Base-by-base conservation (phyloP, 2,888 invertebrate genomes). In the Hoplodrina blanda region DNA sequence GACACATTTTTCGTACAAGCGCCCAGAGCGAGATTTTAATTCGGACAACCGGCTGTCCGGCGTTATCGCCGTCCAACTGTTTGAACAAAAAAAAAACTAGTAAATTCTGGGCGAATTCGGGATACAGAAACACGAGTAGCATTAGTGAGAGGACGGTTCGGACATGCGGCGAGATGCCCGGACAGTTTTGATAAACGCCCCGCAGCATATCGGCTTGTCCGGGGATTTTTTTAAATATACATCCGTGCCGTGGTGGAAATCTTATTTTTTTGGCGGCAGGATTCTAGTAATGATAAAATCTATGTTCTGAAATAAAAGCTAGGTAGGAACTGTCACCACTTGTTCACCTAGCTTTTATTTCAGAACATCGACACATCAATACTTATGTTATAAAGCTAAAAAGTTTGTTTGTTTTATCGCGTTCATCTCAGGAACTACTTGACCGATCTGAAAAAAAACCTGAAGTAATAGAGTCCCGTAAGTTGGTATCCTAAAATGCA, bases 101-200 rank as follows among this genome's bases (percentile, higher is more conserved):
- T 73, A 88, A 87, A 87, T 87, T 87, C 88, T 68, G 71, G 71
- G 69, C 65, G 80, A 81, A 82, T 83, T 85, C 83, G 68, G 81
- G 65, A 78, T 83, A 85, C 78, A 76, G 78, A 76, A 84, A 83
- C 80, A 79, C 76, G 81, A 78, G 84, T 82, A 81, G 85, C 80
- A 79, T 76, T 84, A 83, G 75, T 68, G 77, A 60, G 65, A 54
- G 75, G 73, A 78, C 79, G 72, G 64, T 80, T 81, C 62, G 82
- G 82, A 85, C 84, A 84, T 84, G 85, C 84, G 86, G 88, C 87
- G 89, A 90, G 90, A 91, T 87, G 90, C 87, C 89, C 88, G 76
- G 73, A 84, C 75, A 71, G 82, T 80, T 89, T 81, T 90, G 91
- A 92, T 89, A 91, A 88, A 90, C 87, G 81, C 89, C 87, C 89